Evolutionary conservation across 1,140 invertebrate genomes (phyloP), one percentile per base, ranked within the genome.

Genomic region (Megalopta genalis): DNA sequence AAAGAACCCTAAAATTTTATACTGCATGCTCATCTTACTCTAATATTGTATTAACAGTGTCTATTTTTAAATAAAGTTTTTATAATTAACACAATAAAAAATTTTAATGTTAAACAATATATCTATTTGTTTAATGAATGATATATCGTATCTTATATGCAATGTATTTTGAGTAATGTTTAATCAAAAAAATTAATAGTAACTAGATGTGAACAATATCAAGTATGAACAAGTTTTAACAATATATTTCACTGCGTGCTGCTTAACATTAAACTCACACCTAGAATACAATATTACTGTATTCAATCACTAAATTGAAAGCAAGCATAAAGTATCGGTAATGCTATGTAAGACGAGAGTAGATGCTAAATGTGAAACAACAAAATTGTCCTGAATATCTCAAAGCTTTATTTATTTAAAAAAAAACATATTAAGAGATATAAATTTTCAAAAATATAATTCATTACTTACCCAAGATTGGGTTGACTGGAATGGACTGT

Each of bases 401-500:
- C 16, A 64, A 85, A 77, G 59, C 59, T 84, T 83, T 14, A 27
- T 84, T 84, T 18, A 37, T 71, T 21, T 21, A 67, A 64, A 75
- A 67, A 64, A 75, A 39, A 60, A 67, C 64, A 42, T 71, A 64
- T 70, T 65, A 77, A 81, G 12, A 70, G 69, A 83, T n/a, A 52
- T 62, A 6, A 42, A 1, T 32, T 23, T 57, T 70, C 4, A 46
- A 32, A 39, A 60, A 65, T 27, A 23, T 32, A 39, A 64, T 73
- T 57, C 52, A 52, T 76, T 67, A 82, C 90, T 93, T 88, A 93
- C 93, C 92, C 92, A 74, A 94, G 86, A 83, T 90, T 92, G 23
- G 91, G 90, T 84, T 93, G 91, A 88, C 86, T 93, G 79, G 91
- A 90, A 81, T 93, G 90, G 72, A 88, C 90, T 52, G 93, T 93